A percentile compares a stretch with the other conserved stretches of the same genome.
These are phyloP conservation scores for Bombus sylvicola DNA, from an alignment of 1,140 invertebrate species.

Conservation along the genomic window DNA sequence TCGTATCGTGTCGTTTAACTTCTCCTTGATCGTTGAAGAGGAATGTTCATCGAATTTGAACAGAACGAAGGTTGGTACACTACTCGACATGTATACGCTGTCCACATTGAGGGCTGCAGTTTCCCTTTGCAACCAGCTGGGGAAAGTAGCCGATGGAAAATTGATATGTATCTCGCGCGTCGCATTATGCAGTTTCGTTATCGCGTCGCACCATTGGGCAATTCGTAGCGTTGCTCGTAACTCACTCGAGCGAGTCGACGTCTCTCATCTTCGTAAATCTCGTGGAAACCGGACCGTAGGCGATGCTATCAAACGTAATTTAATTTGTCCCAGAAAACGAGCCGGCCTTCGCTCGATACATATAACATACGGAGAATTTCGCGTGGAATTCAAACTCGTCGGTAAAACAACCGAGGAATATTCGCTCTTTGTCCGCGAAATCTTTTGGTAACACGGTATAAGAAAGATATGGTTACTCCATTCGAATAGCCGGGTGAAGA, in stretches of 20 bases:
- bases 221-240: constrained; percentile 27
- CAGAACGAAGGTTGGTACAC: not conserved
- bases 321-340: constrained; percentile 15
- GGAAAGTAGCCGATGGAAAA: constrained; percentile 13
- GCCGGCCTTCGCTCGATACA: not conserved
- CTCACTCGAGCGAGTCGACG: not conserved
- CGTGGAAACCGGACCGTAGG: not conserved
- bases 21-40: not conserved
- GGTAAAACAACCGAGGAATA: not conserved
- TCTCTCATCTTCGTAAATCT: constrained; percentile 32
- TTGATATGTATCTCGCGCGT: constrained; percentile 33
- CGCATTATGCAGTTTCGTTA: constrained; percentile 27
- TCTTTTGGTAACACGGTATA: not conserved
- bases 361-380: not conserved
- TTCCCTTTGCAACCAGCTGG: not conserved
- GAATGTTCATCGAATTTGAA: constrained; percentile 25
- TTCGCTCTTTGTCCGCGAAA: not conserved
- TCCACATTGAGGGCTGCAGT: not conserved
- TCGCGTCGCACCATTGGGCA: constrained; percentile 15
- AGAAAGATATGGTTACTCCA: not conserved
- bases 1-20: not conserved
- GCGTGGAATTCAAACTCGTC: not conserved
- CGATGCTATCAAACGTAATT: constrained; percentile 24
- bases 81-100: not conserved
- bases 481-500: not conserved